Percentiles rank a stretch among this genome's conserved stretches.
phyloP scores from a whole-genome alignment of 2,888 invertebrate species.

The Ectobius pallidus region DNA sequence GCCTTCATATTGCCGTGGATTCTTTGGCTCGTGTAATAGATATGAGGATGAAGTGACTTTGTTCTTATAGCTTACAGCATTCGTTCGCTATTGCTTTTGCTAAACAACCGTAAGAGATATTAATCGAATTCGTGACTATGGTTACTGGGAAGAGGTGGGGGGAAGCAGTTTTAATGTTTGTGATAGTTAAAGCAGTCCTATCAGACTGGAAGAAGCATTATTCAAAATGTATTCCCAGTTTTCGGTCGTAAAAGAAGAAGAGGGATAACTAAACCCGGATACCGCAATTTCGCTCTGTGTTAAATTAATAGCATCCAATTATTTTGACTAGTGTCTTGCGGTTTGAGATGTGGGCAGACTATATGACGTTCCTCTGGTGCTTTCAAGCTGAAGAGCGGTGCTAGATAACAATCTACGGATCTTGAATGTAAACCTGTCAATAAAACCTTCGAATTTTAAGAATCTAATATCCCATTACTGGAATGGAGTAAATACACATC shows the following conservation, averaged over 20 bases:
- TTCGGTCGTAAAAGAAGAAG: not conserved
- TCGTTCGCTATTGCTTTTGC: not conserved
- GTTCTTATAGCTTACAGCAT: not conserved
- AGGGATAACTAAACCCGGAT: constrained; percentile 7
- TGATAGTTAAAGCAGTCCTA: not conserved
- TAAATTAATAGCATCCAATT: constrained; percentile 19
- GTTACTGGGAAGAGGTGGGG: not conserved
- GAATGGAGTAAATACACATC: too few relatives aligned
- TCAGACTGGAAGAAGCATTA: not conserved
- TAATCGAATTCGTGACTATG: constrained; percentile 18
- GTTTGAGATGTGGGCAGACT: not conserved
- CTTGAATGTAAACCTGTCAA: too few relatives aligned
- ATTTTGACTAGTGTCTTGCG: not conserved
- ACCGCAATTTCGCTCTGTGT: not conserved
- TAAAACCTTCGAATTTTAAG: too few relatives aligned
- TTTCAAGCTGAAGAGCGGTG: not conserved
- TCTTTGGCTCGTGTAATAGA: not conserved
- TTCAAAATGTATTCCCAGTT: constrained; percentile 1
- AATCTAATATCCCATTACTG: too few relatives aligned
- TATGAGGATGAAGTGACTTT: not conserved
- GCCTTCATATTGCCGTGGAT: too few relatives aligned
- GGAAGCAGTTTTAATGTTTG: not conserved
- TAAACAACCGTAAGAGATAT: constrained; percentile 20
- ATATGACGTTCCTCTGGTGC: not conserved
- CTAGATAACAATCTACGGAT: too few relatives aligned